Evolutionary conservation across 2,113 vertebrate species (phyloP).

Genomic region (Epinephelus cyanopodus): DNA sequence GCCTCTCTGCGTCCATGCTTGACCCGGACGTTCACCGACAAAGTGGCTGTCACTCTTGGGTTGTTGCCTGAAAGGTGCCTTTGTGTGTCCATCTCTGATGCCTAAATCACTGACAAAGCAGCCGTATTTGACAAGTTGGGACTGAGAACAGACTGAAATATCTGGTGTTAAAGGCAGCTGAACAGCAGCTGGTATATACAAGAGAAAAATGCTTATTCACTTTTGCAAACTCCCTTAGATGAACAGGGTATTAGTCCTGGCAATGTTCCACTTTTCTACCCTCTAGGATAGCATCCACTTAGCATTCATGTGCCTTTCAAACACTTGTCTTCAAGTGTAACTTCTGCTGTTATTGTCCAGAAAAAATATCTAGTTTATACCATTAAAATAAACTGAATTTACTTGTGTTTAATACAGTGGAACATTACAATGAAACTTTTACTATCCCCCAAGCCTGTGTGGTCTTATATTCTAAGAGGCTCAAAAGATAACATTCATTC

Average conservation of each 20-base stretch:
- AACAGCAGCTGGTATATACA: background rate
- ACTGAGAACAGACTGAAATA: background rate
- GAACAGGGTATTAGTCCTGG: background rate
- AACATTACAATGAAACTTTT: background rate
- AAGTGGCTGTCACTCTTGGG: too few species aligned
- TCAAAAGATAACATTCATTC: constrained; percentile 58
- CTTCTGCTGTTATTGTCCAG: background rate
- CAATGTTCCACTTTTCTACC: background rate
- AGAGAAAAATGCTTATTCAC: background rate
- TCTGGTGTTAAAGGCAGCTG: background rate
- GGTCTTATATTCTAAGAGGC: constrained; percentile 6
- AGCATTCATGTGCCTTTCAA: background rate
- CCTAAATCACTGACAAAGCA: too few species aligned
- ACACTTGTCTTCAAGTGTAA: background rate
- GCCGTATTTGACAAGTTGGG: too few species aligned
- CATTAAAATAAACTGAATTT: background rate
- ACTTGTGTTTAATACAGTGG: background rate
- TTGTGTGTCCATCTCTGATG: too few species aligned
- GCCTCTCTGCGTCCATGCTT: too few species aligned
- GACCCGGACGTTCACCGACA: too few species aligned
- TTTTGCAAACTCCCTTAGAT: background rate
- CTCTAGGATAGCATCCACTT: background rate
- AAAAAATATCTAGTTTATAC: background rate
- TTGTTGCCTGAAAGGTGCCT: too few species aligned
- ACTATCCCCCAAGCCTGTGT: background rate